These are phyloP conservation scores for Aquatica leii DNA, from an alignment of 2,888 invertebrate genomes.

Conservation along the genomic window DNA sequence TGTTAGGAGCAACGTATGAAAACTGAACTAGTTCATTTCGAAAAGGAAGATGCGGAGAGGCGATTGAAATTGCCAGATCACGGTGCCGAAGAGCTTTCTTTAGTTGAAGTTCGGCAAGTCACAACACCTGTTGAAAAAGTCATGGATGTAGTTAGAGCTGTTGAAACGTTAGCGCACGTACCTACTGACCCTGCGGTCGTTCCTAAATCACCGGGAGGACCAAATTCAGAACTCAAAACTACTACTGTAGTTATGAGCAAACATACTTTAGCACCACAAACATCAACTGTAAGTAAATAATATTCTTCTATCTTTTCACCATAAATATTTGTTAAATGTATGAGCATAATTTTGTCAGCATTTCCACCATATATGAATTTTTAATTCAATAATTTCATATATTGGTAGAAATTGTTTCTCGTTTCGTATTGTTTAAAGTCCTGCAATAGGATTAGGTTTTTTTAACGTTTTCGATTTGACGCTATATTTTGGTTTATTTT, in stretches of 20 bases:
- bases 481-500: no score
- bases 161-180: constrained; percentile 78
- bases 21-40: constrained; percentile 78
- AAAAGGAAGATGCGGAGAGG: constrained; percentile 71
- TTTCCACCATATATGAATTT: background rate
- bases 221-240: constrained; percentile 72
- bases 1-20: constrained; percentile 74
- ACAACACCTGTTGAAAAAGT: constrained; percentile 85
- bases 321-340: background rate
- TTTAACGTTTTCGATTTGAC: no score
- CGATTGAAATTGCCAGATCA: constrained; percentile 58
- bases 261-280: constrained; percentile 84
- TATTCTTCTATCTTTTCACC: constrained; percentile 11
- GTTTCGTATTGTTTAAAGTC: no score
- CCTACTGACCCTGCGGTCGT: constrained; percentile 65
- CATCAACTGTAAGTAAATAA: constrained; percentile 64
- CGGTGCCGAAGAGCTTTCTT: constrained; percentile 52
- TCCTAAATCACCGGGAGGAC: constrained; percentile 78
- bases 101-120: constrained; percentile 73
- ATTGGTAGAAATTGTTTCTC: no score
- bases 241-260: constrained; percentile 95
- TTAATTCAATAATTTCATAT: no score
- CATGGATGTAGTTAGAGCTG: constrained; percentile 89
- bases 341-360: no score
- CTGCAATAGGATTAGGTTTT: no score